These are phyloP conservation scores for Nipponacmea schrenckii DNA, from an alignment of 2,888 invertebrate species.

Conservation along the genomic window DNA sequence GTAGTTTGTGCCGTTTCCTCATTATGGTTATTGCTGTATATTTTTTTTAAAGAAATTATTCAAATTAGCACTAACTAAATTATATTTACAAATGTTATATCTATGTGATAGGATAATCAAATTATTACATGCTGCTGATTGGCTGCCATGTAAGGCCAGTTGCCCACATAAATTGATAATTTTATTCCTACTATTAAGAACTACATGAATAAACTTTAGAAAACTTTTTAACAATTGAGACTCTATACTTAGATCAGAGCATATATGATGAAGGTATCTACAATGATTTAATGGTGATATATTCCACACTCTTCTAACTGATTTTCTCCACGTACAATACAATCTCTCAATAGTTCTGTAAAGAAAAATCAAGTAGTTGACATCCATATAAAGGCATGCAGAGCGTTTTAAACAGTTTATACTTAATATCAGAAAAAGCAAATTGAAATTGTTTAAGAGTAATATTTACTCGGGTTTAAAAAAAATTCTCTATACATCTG, in stretches of 20 bases:
- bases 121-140: background rate
- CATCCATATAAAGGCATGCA: slow-evolving; percentile 6
- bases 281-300: background rate
- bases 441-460: background rate
- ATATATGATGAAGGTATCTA: background rate
- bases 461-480: background rate
- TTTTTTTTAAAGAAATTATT: too few species aligned
- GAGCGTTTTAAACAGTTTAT: background rate
- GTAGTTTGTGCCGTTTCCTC: too few species aligned
- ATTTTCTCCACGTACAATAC: background rate
- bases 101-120: background rate
- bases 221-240: background rate
- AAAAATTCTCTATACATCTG: background rate
- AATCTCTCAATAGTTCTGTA: background rate
- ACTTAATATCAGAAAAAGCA: background rate
- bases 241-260: background rate
- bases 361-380: background rate
- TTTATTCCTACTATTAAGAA: background rate
- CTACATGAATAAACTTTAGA: background rate
- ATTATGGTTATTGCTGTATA: too few species aligned
- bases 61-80: background rate
- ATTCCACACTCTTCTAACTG: background rate
- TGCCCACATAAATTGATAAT: background rate
- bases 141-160: background rate
- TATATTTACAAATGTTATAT: background rate